Percentiles rank a stretch among this genome's conserved stretches.
phyloP scores from a whole-genome alignment of 2,888 invertebrate species.

The Xanthia togata region DNA sequence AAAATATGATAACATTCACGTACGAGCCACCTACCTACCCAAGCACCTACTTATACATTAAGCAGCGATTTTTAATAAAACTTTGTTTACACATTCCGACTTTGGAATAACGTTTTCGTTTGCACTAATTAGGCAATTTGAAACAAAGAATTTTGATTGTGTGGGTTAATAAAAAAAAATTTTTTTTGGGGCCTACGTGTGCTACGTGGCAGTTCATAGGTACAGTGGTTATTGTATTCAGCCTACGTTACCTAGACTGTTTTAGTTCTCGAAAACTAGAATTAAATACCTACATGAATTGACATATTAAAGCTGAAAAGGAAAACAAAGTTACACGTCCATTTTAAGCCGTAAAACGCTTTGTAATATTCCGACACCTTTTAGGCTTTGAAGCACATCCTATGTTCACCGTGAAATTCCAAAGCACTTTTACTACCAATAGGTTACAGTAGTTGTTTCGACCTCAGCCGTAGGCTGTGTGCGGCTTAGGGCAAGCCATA shows the following conservation, averaged over 20 bases:
- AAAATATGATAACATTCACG: slow-evolving; percentile 90
- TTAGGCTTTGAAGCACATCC: background rate
- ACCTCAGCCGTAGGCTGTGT: slow-evolving; percentile 27
- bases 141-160: slow-evolving; percentile 73
- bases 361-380: background rate
- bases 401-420: slow-evolving; percentile 26
- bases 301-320: background rate
- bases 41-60: slow-evolving; percentile 54
- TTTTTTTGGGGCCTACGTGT: slow-evolving; percentile 45
- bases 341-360: background rate
- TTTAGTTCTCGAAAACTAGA: slow-evolving; percentile 1
- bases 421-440: slow-evolving; percentile 38
- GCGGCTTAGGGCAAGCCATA: slow-evolving; percentile 61
- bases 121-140: slow-evolving; percentile 73
- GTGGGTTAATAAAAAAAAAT: slow-evolving; percentile 65
- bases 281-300: background rate
- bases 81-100: slow-evolving; percentile 61
- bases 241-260: background rate
- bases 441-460: slow-evolving; percentile 50
- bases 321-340: background rate
- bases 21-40: slow-evolving; percentile 70
- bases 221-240: slow-evolving; percentile 21
- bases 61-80: slow-evolving; percentile 64
- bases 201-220: slow-evolving; percentile 24
- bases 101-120: slow-evolving; percentile 67